These are phyloP conservation scores for Centropus unirufus DNA, from an alignment of 2,113 vertebrate species.

Conservation along the genomic window DNA sequence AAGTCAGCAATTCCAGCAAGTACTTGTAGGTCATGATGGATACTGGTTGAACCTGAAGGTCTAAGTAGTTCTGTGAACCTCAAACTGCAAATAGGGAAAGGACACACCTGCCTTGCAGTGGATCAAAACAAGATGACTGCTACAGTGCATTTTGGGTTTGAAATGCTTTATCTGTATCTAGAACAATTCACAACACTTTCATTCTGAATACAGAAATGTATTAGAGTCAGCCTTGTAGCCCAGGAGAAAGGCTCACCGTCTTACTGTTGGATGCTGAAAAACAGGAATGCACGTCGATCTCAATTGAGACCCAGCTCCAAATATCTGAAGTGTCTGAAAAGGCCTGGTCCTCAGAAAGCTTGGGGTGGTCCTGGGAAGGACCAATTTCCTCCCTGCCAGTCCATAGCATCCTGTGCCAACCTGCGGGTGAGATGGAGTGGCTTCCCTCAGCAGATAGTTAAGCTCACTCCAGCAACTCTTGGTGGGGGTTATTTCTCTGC, in stretches of 20 bases:
- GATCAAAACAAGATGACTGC: accelerated
- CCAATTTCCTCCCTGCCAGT: background rate
- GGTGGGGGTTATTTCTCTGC: background rate
- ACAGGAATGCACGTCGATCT: background rate
- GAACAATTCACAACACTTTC: background rate
- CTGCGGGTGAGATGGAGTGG: background rate
- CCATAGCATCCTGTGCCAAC: background rate
- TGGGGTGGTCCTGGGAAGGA: background rate
- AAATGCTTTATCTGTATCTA: background rate
- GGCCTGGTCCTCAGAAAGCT: background rate
- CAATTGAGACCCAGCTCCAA: background rate
- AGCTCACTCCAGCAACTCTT: background rate
- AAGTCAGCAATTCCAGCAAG: background rate
- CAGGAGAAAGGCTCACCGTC: background rate
- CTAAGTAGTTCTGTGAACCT: background rate
- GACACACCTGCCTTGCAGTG: background rate
- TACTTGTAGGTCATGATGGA: background rate
- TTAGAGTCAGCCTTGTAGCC: background rate
- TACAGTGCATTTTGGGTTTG: background rate
- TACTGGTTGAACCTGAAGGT: background rate
- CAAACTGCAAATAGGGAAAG: background rate
- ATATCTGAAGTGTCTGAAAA: background rate
- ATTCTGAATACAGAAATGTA: background rate
- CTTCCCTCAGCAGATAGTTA: background rate
- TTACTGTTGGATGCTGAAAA: background rate